These are phyloP conservation scores for Oligia latruncula DNA, from an alignment of 2,888 invertebrate species.

Conservation along the genomic window DNA sequence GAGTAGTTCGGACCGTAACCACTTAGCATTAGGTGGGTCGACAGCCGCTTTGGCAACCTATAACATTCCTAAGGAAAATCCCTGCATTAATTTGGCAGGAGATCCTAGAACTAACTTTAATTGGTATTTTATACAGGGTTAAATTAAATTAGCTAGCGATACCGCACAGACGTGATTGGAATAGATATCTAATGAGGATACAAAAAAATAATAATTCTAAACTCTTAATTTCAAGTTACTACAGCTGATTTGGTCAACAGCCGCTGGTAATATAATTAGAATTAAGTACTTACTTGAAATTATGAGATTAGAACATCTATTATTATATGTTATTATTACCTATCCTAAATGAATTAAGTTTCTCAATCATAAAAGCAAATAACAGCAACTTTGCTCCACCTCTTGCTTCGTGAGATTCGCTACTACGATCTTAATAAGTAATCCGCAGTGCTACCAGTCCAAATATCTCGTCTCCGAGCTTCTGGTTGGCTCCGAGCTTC, in stretches of 20 bases:
- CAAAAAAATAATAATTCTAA: neutral
- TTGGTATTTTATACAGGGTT: neutral
- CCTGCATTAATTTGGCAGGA: neutral
- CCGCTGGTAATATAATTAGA: neutral
- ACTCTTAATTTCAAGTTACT: neutral
- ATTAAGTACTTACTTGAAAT: neutral
- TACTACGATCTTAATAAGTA: no score
- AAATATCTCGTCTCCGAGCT: no score
- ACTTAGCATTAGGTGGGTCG: neutral
- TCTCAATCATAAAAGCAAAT: no score
- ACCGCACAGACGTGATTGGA: neutral
- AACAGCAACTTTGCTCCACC: no score
- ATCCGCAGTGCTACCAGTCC: no score
- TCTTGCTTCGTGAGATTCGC: no score
- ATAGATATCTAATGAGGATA: neutral
- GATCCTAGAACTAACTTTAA: neutral
- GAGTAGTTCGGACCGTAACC: neutral
- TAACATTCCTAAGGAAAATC: neutral
- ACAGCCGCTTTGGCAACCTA: constrained; percentile 15
- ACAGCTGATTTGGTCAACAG: neutral
- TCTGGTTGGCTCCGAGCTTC: no score
- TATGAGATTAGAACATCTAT: no score
- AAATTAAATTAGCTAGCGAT: neutral
- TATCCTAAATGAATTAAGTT: no score
- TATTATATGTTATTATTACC: no score